Evolutionary conservation across 2,113 vertebrate species (phyloP).

Genomic region (Stigmatopora nigra): DNA sequence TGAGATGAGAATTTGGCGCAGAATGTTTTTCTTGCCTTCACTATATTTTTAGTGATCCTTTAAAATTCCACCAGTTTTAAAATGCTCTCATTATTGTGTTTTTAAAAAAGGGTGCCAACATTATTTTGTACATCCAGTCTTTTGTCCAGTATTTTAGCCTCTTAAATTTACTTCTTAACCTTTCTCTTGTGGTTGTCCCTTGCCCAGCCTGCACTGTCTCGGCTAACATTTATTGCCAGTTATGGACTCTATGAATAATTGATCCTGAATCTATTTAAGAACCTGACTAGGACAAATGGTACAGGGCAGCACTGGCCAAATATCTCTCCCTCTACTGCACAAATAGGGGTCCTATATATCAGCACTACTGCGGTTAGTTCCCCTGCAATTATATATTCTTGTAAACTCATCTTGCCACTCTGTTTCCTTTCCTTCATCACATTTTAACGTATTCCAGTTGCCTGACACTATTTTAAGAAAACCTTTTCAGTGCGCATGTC

Average conservation of each 20-base stretch:
- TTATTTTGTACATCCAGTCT: neutral
- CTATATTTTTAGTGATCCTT: too few relatives aligned
- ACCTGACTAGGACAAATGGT: constrained; percentile 65
- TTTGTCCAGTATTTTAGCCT: constrained; percentile 3
- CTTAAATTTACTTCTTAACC: constrained; percentile 31
- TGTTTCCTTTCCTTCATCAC: constrained; percentile 35
- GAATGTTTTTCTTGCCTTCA: too few relatives aligned
- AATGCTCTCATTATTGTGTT: neutral
- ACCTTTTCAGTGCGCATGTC: constrained; percentile 37
- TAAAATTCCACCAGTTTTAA: neutral
- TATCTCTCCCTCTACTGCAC: constrained; percentile 57
- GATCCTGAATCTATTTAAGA: constrained; percentile 66
- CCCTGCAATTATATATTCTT: constrained; percentile 35
- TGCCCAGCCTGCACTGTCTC: constrained; percentile 37
- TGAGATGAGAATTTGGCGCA: too few relatives aligned
- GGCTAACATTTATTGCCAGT: constrained; percentile 63
- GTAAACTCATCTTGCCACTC: constrained; percentile 17
- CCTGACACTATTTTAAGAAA: constrained; percentile 56
- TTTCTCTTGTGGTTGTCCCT: constrained; percentile 19
- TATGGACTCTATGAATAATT: constrained; percentile 66
- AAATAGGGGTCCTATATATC: constrained; percentile 54
- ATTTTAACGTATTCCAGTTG: constrained; percentile 31
- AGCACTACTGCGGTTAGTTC: constrained; percentile 41
- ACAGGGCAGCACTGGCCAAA: constrained; percentile 52
- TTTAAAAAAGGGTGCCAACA: neutral